These are phyloP conservation scores for Pheosia gnoma DNA, from an alignment of 2,888 invertebrate genomes.

Conservation along the genomic window DNA sequence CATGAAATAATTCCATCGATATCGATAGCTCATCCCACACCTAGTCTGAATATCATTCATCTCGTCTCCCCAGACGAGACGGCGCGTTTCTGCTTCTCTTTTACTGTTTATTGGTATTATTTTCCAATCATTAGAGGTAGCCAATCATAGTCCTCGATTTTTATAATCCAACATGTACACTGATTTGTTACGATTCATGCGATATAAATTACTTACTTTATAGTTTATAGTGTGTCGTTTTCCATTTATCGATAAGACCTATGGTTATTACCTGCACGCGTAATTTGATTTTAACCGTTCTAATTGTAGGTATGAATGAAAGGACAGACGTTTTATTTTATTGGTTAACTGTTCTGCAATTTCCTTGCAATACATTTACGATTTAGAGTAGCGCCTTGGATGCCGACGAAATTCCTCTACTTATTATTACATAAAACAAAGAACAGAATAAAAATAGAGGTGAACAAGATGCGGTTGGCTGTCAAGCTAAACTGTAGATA, in stretches of 20 bases:
- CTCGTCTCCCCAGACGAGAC: slow-evolving; percentile 1
- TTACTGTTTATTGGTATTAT: not conserved
- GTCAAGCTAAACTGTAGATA: no score
- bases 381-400: no score
- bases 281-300: no score
- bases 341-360: no score
- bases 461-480: no score
- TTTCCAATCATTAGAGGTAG: not conserved
- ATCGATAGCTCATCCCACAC: not conserved
- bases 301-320: no score
- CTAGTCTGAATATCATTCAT: not conserved
- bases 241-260: not conserved
- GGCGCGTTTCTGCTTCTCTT: not conserved
- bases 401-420: no score
- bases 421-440: no score
- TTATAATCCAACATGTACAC: not conserved
- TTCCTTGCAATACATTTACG: no score
- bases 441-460: no score
- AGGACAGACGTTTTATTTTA: no score
- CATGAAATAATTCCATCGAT: not conserved
- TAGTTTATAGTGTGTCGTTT: not conserved
- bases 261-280: no score
- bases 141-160: not conserved
- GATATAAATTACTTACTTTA: not conserved
- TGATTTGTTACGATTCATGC: not conserved